phyloP scores from a whole-genome alignment of 2,113 vertebrate species.

The Tor tambroides region DNA sequence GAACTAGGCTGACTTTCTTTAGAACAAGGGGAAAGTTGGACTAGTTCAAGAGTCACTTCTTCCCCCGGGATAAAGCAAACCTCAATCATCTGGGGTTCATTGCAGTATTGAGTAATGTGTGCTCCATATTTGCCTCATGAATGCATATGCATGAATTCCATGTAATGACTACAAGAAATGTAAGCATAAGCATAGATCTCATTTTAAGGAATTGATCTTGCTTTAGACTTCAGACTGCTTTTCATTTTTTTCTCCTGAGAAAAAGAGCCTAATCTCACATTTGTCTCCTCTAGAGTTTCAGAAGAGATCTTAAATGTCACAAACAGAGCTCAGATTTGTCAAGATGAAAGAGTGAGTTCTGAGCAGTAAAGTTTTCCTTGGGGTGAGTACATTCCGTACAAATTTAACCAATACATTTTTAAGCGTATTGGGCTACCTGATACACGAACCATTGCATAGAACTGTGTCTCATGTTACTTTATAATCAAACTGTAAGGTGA shows the following conservation, averaged over 20 bases:
- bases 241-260: background rate
- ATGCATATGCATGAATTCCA: background rate
- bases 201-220: background rate
- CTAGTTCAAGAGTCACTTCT: background rate
- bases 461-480: background rate
- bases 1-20: slow-evolving; percentile 15
- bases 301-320: slow-evolving; percentile 13
- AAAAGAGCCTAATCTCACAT: background rate
- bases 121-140: background rate
- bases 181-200: background rate
- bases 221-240: background rate
- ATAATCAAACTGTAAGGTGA: background rate
- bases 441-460: background rate
- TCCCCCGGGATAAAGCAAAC: background rate
- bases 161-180: background rate
- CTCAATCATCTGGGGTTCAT: background rate
- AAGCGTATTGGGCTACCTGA: background rate
- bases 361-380: background rate
- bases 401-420: background rate
- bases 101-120: background rate
- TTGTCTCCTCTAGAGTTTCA: slow-evolving; percentile 1
- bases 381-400: background rate
- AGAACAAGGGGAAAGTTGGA: background rate
- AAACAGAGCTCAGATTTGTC: background rate
- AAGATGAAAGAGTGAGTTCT: slow-evolving; percentile 12